These are phyloP conservation scores for Ibycter americanus DNA, from an alignment of 2,797 vertebrate genomes.

Conservation along the genomic window DNA sequence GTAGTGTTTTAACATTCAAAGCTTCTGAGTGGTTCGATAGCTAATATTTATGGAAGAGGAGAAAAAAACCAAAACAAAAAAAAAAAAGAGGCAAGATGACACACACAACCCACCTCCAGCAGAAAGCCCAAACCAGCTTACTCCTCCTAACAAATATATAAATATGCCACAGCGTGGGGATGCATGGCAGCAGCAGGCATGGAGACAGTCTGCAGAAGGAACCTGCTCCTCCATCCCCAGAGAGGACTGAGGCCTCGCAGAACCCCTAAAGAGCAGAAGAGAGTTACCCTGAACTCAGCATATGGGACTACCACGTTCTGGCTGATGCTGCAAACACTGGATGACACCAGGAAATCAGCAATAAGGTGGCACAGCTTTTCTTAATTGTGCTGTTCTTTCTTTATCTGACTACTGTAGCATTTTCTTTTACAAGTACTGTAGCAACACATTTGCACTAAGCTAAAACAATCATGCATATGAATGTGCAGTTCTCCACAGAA, in stretches of 20 bases:
- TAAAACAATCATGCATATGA: background rate
- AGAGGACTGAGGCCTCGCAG: accelerated
- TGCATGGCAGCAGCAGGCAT: accelerated
- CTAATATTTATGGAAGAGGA: background rate
- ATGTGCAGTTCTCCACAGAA: background rate
- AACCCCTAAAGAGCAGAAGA: background rate
- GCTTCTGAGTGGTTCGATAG: background rate
- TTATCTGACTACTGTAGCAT: background rate
- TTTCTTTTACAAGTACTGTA: background rate
- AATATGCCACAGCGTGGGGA: background rate
- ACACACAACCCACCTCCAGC: background rate
- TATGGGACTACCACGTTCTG: accelerated
- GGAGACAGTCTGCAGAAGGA: background rate
- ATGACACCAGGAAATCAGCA: background rate
- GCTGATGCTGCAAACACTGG: background rate
- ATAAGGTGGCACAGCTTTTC: background rate
- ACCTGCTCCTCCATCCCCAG: background rate
- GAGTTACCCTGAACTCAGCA: background rate
- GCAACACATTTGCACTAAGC: background rate
- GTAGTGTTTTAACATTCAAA: background rate
- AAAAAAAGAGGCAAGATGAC: background rate
- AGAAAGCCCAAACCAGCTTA: background rate
- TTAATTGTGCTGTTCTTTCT: background rate
- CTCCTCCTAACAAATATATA: background rate
- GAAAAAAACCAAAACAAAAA: background rate